Evolutionary conservation across 2,888 invertebrate species (phyloP), one percentile per base, ranked within the genome.

Genomic region (Rhyacophila evoluta): DNA sequence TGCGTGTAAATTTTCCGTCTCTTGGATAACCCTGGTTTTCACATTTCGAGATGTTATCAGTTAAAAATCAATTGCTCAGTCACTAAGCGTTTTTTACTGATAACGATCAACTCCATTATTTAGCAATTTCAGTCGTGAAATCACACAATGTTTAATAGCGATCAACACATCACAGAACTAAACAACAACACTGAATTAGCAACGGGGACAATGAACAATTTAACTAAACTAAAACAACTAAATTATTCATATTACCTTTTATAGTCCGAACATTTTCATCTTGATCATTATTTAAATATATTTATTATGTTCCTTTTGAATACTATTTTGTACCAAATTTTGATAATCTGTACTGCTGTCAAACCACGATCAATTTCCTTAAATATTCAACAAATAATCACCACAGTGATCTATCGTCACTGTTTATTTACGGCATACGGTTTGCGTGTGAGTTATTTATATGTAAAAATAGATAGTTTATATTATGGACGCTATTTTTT

Each of bases 81-180:
- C 25, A 55, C 25, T n/a, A 2, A 8, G 25, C 55, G 55, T 19
- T 25, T 25, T 41, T 6, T 55, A 10, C 55, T 19, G 55, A 55
- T 55, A 25, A 10, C 55, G 19, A 55, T 55, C 55, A 19, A 19
- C 55, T 55, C 55, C 55, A 55, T 55, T 55, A 55, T 55, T 55
- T 25, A 55, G 55, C 19, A 19, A 55, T 55, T 55, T 55, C 25
- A 25, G 19, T n/a, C n/a, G n/a, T n/a, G n/a, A 55, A 55, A 55
- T 15, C 55, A 55, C 55, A 55, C 55, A 33, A 4, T 41, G 55
- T 55, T 55, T 55, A 19, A 15, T 25, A 55, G 10, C 55, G 19
- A 55, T 19, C 15, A 55, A 55, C 55, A 55, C 29, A 55, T 55
- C 55, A 55, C 55, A 55, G 8, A 25, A 10, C 55, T 19, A 55